phyloP scores from a whole-genome alignment of 1,140 invertebrate genomes.

The Colletes latitarsis region DNA sequence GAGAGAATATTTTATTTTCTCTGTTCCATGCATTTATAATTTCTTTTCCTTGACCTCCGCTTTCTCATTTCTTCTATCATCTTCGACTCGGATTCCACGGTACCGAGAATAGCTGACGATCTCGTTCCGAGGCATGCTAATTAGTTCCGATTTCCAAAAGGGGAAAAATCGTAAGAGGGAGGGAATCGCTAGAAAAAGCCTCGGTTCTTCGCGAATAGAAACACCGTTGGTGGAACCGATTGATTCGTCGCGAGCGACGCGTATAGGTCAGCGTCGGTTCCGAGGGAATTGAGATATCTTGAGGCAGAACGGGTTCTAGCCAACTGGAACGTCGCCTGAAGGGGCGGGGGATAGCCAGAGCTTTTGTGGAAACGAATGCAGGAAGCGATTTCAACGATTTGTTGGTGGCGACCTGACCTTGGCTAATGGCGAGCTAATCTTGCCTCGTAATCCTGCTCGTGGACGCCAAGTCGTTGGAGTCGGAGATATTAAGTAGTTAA shows the following conservation, averaged over 20 bases:
- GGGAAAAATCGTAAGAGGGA: neutral
- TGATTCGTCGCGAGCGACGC: constrained; percentile 25
- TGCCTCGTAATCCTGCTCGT: neutral
- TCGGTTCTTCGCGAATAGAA: neutral
- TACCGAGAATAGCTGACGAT: neutral
- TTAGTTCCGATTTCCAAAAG: constrained; percentile 7
- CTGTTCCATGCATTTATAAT: too few species aligned
- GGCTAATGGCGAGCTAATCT: neutral
- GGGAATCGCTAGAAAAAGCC: neutral
- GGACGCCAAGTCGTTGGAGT: too few species aligned
- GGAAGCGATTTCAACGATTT: neutral
- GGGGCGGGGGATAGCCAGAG: neutral
- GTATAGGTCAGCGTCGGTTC: neutral
- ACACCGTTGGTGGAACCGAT: constrained; percentile 17
- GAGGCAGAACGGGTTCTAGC: constrained; percentile 1
- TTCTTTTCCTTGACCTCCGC: too few species aligned
- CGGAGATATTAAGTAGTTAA: too few species aligned
- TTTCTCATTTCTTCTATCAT: too few species aligned
- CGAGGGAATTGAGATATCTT: constrained; percentile 19
- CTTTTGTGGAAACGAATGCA: neutral
- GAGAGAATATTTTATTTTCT: too few species aligned
- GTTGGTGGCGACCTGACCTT: neutral
- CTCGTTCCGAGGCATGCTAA: constrained; percentile 14
- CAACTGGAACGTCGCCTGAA: neutral
- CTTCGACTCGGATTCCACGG: constrained; percentile 22